These are phyloP conservation scores for Zaprionus ornatus DNA, from an alignment of 1,140 invertebrate species.

Conservation along the genomic window DNA sequence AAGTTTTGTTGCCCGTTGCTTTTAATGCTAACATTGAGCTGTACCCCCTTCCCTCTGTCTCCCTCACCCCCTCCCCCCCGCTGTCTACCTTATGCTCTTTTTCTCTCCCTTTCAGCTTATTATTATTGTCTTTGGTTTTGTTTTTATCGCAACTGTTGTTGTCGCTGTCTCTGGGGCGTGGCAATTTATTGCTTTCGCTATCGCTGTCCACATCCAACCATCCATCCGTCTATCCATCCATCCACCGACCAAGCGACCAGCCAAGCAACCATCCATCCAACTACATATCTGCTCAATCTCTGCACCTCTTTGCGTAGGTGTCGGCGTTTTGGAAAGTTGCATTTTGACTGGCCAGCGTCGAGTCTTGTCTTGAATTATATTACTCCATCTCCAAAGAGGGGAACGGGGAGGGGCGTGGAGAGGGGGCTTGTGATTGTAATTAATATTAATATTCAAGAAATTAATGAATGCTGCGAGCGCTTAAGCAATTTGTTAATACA, in stretches of 20 bases:
- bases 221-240: constrained; percentile 12
- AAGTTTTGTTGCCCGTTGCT: constrained; percentile 53
- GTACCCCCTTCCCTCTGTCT: constrained; percentile 4
- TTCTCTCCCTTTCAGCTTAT: constrained; percentile 15
- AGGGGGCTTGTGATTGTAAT: constrained; percentile 11
- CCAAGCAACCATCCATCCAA: constrained; percentile 1
- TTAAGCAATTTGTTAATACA: neutral
- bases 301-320: constrained; percentile 11
- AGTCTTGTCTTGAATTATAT: constrained; percentile 3
- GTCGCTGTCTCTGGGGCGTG: constrained; percentile 43
- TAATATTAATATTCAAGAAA: constrained; percentile 15
- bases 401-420: too few species aligned
- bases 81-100: neutral
- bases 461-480: constrained; percentile 10
- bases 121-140: constrained; percentile 17
- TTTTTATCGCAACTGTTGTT: constrained; percentile 9
- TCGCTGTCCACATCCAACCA: constrained; percentile 16
- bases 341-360: constrained; percentile 40
- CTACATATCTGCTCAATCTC: constrained; percentile 25
- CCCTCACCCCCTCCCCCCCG: neutral
- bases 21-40: constrained; percentile 68
- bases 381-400: neutral
- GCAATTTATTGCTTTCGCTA: constrained; percentile 49
- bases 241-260: neutral
- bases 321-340: constrained; percentile 52